Conservation (phyloP, 53 echinoderm and acorn worm species). For the Patiria pectinifera region DNA sequence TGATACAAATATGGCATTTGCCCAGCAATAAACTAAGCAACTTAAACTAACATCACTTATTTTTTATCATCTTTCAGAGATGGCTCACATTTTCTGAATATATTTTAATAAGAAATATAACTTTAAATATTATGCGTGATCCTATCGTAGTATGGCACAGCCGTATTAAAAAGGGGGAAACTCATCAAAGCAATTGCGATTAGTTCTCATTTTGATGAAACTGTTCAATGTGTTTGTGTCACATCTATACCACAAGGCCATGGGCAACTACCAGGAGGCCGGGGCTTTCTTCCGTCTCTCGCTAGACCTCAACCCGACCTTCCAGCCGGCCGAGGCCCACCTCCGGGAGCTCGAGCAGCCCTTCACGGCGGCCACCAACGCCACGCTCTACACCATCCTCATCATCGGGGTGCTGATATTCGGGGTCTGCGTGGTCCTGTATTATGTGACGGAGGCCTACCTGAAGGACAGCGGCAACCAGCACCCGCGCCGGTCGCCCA, state of each 20-base stretch:
- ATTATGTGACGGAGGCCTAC: slow-evolving; percentile 81
- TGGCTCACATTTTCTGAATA: too few species aligned
- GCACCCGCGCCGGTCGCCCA: slow-evolving; percentile 67
- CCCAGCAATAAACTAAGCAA: too few species aligned
- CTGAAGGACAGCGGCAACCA: slow-evolving; percentile 65
- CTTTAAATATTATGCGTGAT: too few species aligned
- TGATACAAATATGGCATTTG: too few species aligned
- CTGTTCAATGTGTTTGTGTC: too few species aligned
- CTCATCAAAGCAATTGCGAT: too few species aligned
- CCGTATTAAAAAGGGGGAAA: too few species aligned
- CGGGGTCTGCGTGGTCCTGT: slow-evolving; percentile 84
- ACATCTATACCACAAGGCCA: slow-evolving; percentile 36
- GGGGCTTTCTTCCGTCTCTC: slow-evolving; percentile 85
- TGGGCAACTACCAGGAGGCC: slow-evolving; percentile 83
- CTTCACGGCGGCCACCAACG: slow-evolving; percentile 67
- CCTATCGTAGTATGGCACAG: too few species aligned
- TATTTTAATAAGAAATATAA: too few species aligned
- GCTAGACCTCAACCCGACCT: slow-evolving; percentile 90
- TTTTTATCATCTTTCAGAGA: too few species aligned
- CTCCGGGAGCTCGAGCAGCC: slow-evolving; percentile 86
- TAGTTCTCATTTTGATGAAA: too few species aligned
- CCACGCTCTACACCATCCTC: slow-evolving; percentile 88
- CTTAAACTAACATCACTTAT: too few species aligned
- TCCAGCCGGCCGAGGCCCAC: slow-evolving; percentile 93
- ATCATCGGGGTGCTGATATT: slow-evolving; percentile 88